Evolutionary conservation across 1,140 invertebrate species (phyloP).

Genomic region (Antheraea mylitta): DNA sequence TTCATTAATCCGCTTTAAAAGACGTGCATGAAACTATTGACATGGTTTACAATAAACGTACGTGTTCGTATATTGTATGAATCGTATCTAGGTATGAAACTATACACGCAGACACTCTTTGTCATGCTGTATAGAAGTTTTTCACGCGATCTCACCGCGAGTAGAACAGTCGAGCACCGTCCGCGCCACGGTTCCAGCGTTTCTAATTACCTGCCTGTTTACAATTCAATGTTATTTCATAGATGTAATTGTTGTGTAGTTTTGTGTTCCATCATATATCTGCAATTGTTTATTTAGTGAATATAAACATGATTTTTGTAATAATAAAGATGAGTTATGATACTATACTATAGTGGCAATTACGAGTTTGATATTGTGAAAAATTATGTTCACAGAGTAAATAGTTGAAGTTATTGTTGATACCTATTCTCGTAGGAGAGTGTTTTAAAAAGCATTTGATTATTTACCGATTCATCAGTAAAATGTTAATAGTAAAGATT

Average conservation of each 20-base stretch:
- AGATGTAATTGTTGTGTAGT: background rate
- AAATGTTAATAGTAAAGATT: conserved; percentile 18
- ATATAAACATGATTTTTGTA: background rate
- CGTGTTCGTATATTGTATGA: conserved; percentile 21
- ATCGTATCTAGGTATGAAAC: conserved; percentile 23
- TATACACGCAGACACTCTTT: conserved; percentile 22
- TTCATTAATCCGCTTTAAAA: background rate
- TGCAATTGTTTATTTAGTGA: background rate
- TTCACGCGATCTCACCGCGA: conserved; percentile 71
- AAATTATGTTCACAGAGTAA: conserved; percentile 23
- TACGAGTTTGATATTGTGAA: conserved; percentile 33
- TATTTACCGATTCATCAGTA: conserved; percentile 11
- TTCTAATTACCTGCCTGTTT: conserved; percentile 20
- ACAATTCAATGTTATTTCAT: background rate
- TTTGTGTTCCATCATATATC: background rate
- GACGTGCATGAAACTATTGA: conserved; percentile 13
- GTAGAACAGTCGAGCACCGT: conserved; percentile 61
- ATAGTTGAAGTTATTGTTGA: conserved; percentile 21
- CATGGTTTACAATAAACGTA: conserved; percentile 21
- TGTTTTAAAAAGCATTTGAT: conserved; percentile 22
- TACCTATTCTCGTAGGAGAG: conserved; percentile 17
- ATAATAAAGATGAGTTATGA: background rate
- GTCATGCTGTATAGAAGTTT: conserved; percentile 61
- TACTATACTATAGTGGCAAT: conserved; percentile 31
- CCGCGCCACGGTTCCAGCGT: conserved; percentile 46